Conservation (phyloP, 2,113 vertebrate species). For the Gambusia affinis region DNA sequence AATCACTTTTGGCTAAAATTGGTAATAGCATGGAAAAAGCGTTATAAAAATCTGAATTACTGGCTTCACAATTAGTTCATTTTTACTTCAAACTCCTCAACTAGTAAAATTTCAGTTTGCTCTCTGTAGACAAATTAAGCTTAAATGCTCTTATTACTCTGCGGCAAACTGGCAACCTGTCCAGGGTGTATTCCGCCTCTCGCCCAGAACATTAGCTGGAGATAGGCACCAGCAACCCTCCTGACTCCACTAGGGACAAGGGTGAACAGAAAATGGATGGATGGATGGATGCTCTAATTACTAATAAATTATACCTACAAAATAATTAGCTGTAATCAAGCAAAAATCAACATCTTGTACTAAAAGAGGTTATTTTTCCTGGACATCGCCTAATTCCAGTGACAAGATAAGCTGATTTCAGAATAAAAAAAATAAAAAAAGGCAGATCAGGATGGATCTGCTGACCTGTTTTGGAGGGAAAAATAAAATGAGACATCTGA, state of each 20-base stretch:
- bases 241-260: no score
- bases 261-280: no score
- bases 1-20: background rate
- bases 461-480: conserved; percentile 40
- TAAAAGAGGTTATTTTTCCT: conserved; percentile 34
- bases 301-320: conserved; percentile 33
- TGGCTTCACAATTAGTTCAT: background rate
- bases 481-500: conserved; percentile 50
- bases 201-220: no score
- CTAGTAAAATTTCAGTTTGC: conserved; percentile 16
- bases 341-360: conserved; percentile 57
- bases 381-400: conserved; percentile 48
- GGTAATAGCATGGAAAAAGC: no score
- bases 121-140: conserved; percentile 13
- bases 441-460: conserved; percentile 28
- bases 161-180: no score
- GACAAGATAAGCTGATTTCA: conserved; percentile 50
- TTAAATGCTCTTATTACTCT: conserved; percentile 2
- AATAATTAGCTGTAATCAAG: conserved; percentile 34
- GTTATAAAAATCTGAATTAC: background rate
- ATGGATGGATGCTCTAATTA: background rate
- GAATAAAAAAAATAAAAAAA: conserved; percentile 44
- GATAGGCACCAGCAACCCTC: no score
- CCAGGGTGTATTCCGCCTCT: no score
- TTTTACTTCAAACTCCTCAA: conserved; percentile 9